Base-by-base conservation (phyloP, 2,113 vertebrate genomes). In the Phyllostomus hastatus region DNA sequence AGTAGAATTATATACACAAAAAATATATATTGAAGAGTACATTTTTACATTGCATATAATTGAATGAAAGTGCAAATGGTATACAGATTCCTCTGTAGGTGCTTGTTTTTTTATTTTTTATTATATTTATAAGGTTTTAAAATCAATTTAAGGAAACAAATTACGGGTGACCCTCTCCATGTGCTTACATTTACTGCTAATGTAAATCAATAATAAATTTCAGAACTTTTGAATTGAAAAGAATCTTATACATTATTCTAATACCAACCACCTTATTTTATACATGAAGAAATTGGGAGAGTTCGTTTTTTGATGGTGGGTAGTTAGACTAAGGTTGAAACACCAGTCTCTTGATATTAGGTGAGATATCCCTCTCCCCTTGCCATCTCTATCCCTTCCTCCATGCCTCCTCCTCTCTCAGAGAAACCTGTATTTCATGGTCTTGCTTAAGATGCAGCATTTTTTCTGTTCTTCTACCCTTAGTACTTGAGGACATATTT, bases 101-200 rank as follows among this genome's bases (percentile, higher is more conserved):
- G 50, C 66, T 93, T 50, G 14, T 52, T 94, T 80, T 54, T 84
- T 4, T 96, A 24, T 84, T 91, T 91, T 88, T 75, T 81, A 69
- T 59, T 14, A 22, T 48, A 70, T 59, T 90, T 90, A 66, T 46
- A 87, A 69, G 26, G 24, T 83, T 70, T 72, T 54, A 70, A 82
- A 91, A 38, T 85, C 33, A 81, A 20, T 57, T 50, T 84, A 78
- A 92, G 54, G 52, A 73, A 81, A 33, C 35, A 11, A 41, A 9
- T n/a, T 35, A 43, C 28, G 7, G 43, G 5, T 52, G 41, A 6
- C 17, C 7, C 33, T 90, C 66, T 61, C 19, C 19, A 22, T 78
- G 17, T 72, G 10, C 28, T 90, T 66, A 75, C 41, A 7, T 11
- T 41, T 90, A 89, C 35, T 89, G 48, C 17, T 3, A 79, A 61